phyloP scores from a whole-genome alignment of 2,888 invertebrate genomes.

The Germaria angustata region DNA sequence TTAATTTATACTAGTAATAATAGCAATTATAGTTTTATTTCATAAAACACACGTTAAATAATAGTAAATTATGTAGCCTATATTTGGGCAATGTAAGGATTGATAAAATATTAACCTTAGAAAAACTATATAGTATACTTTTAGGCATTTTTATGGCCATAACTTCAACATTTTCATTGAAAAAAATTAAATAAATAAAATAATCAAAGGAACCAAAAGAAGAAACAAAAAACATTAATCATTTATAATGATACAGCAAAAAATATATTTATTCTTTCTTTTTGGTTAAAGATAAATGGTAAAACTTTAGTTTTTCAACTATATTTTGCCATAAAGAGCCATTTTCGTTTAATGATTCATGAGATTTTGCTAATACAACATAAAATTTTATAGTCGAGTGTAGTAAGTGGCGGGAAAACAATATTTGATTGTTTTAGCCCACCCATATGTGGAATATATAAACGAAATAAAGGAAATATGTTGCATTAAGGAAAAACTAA shows the following conservation, averaged over 20 bases:
- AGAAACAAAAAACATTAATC: constrained; percentile 50
- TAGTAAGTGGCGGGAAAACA: not conserved
- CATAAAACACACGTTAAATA: not conserved
- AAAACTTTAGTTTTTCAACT: constrained; percentile 42
- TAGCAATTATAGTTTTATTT: constrained; percentile 31
- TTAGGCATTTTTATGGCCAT: constrained; percentile 25
- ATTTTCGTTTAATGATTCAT: constrained; percentile 61
- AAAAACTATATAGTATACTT: constrained; percentile 25
- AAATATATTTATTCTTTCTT: not conserved
- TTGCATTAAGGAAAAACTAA: not conserved
- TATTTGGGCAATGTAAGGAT: constrained; percentile 13
- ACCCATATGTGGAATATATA: constrained; percentile 26
- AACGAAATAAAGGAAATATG: not conserved
- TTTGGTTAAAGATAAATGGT: constrained; percentile 16
- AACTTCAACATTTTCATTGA: constrained; percentile 13
- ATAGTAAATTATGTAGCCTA: not conserved
- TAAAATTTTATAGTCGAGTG: not conserved
- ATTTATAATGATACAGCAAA: constrained; percentile 64
- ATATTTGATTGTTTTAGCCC: constrained; percentile 51
- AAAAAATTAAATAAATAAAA: not conserved
- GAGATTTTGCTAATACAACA: constrained; percentile 51
- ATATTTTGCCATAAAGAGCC: not conserved
- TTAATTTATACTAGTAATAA: constrained; percentile 18
- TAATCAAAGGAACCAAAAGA: not conserved
- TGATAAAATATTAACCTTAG: not conserved